phyloP scores from a whole-genome alignment of 2,113 vertebrate genomes.

The Gavialis gangeticus region DNA sequence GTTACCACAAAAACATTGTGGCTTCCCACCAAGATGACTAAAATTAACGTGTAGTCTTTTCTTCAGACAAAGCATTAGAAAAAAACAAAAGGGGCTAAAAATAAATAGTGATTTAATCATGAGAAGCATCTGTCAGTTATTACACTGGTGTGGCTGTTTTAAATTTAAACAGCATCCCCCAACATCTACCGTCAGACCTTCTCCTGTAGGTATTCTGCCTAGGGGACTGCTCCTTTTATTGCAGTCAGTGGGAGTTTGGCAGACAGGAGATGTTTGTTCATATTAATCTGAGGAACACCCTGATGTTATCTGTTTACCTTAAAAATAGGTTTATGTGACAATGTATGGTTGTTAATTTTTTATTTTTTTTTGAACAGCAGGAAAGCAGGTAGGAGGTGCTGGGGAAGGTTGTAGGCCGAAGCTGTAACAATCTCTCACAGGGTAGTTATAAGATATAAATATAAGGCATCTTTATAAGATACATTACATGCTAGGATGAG shows the following conservation, averaged over 20 bases:
- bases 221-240: conserved; percentile 72
- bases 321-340: conserved; percentile 71
- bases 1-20: conserved; percentile 41
- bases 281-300: conserved; percentile 75
- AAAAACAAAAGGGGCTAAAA: conserved; percentile 54
- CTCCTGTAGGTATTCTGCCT: conserved; percentile 70
- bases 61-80: conserved; percentile 63
- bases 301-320: conserved; percentile 74
- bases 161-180: conserved; percentile 76
- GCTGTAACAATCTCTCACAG: neutral
- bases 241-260: conserved; percentile 74
- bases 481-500: fast-evolving
- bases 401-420: neutral
- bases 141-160: conserved; percentile 76
- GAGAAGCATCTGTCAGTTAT: conserved; percentile 76
- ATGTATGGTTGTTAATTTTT: conserved; percentile 7
- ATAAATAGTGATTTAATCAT: conserved; percentile 74
- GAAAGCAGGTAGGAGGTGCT: conserved; percentile 26
- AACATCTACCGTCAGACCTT: conserved; percentile 73
- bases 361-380: conserved; percentile 2
- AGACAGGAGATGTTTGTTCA: conserved; percentile 57
- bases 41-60: conserved; percentile 70
- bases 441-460: no score
- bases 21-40: neutral
- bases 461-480: neutral